Evolutionary conservation across 2,797 vertebrate genomes (phyloP).

Genomic region (Micromesistius poutassou): DNA sequence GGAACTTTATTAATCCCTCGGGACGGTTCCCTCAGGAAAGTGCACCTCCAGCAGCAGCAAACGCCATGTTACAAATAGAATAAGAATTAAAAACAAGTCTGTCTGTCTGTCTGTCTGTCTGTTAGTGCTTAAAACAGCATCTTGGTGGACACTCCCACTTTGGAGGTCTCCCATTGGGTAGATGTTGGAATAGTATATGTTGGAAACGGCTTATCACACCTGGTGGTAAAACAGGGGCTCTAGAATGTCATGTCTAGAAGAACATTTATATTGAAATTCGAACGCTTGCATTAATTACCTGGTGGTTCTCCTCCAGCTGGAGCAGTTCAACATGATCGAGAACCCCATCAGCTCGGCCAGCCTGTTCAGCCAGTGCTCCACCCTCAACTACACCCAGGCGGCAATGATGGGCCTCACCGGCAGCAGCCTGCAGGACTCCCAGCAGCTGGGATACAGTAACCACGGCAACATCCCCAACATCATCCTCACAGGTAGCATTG

Average conservation of each 20-base stretch:
- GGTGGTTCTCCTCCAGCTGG: conserved; percentile 72
- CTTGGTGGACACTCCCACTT: too few relatives aligned
- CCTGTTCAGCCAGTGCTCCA: conserved; percentile 92
- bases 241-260: not conserved
- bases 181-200: too few relatives aligned
- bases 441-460: conserved; percentile 87
- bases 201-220: not conserved
- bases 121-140: too few relatives aligned
- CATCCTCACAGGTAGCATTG: conserved; percentile 88
- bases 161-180: not conserved
- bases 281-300: not conserved
- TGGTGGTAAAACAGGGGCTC: not conserved
- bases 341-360: conserved; percentile 87
- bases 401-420: conserved; percentile 97
- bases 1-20: too few relatives aligned
- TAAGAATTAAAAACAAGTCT: too few relatives aligned
- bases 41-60: too few relatives aligned
- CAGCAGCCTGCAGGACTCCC: conserved; percentile 86
- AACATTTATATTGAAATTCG: not conserved
- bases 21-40: too few relatives aligned
- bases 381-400: conserved; percentile 95
- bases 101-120: too few relatives aligned
- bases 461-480: conserved; percentile 98
- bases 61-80: too few relatives aligned
- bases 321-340: conserved; percentile 99